These are phyloP conservation scores for Heliconius sara DNA, from an alignment of 2,888 invertebrate species.

Conservation along the genomic window DNA sequence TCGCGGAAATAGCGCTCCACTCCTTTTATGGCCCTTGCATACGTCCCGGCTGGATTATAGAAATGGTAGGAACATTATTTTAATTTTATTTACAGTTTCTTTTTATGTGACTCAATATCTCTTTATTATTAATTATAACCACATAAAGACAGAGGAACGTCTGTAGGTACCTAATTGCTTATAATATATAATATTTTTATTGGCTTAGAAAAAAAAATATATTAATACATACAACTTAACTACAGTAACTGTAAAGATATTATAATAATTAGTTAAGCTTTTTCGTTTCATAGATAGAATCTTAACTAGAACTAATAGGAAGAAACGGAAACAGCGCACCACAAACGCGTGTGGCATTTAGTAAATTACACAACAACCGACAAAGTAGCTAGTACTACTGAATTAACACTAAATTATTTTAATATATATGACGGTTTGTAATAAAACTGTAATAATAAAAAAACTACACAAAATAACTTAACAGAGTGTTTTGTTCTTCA, in stretches of 20 bases:
- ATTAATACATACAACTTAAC: background rate
- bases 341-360: constrained; percentile 25
- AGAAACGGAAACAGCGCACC: constrained; percentile 27
- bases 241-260: background rate
- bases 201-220: background rate
- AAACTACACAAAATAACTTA: too few relatives aligned
- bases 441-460: too few relatives aligned
- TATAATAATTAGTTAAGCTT: background rate
- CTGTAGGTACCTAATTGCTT: too few relatives aligned
- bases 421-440: too few relatives aligned
- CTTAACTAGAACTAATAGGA: background rate
- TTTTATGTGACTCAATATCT: too few relatives aligned
- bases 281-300: background rate
- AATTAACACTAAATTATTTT: background rate
- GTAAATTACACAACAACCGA: constrained; percentile 23
- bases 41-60: background rate
- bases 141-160: too few relatives aligned
- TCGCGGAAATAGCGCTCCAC: constrained; percentile 58
- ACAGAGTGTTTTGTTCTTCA: too few relatives aligned
- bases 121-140: too few relatives aligned
- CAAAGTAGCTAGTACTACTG: constrained; percentile 20
- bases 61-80: background rate
- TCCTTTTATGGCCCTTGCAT: constrained; percentile 31
- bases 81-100: too few relatives aligned
- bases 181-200: background rate